Evolutionary conservation across 2,888 invertebrate species (phyloP), one percentile per base, ranked within the genome.

Genomic region (Marasmarcha lunaedactyla): DNA sequence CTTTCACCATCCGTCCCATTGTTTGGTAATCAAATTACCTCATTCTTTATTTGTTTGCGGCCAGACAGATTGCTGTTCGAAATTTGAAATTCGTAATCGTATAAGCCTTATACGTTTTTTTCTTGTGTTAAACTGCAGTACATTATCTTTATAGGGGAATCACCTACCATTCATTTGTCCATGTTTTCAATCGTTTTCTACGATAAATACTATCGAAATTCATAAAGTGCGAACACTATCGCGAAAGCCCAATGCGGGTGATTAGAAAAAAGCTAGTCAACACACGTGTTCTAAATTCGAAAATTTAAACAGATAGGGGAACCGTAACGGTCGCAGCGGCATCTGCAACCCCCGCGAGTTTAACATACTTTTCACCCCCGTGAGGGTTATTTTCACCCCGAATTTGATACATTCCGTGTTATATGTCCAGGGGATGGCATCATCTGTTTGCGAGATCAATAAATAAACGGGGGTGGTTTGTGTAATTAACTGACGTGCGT

Each of bases 251-350:
- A 51, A 68, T 73, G 70, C 71, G 73, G 74, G 74, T 58, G 62
- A 57, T 57, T 60, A 61, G 59, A 65, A 73, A 71, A 71, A 69
- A 63, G 67, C n/a, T 61, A 72, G 76, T 76, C 69, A 73, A 70
- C 79, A 63, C 76, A 79, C 76, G 74, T 74, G 78, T 81, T 74
- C 63, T 47, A 68, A 67, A 68, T 76, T 76, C 52, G 57, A 68
- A 74, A 71, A 62, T 73, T 68, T 53, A 51, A 62, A 63, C 61
- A 67, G 71, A 79, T 73, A 76, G 74, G 74, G 73, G 69, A 69
- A 64, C 59, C 42, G 63, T 76, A 78, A 81, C 81, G 77, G 81
- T 72, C 71, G 71, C 58, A 25, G 46, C 54, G 49, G 67, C 78
- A 78, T 78, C 77, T 78, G 79, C 69, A 47, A 40, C 44, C 49